Conservation (phyloP, 2,113 vertebrate species). For the Gambusia holbrooki region DNA sequence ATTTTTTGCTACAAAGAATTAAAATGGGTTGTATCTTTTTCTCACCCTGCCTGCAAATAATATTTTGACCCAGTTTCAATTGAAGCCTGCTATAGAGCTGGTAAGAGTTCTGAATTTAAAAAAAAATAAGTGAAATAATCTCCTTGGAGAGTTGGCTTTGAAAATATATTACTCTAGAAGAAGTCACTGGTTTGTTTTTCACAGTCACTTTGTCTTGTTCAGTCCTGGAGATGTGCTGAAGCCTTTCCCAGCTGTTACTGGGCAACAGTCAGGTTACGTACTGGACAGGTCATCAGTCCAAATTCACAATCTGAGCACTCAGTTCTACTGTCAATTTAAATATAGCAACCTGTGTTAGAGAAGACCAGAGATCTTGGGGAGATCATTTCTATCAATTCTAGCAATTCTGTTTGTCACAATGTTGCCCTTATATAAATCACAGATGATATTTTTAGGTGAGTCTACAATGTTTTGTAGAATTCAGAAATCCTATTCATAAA, state of each 20-base stretch:
- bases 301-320: background rate
- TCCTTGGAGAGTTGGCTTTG: background rate
- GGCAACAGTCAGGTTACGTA: background rate
- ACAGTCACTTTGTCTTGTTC: background rate
- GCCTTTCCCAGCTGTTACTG: background rate
- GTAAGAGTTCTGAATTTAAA: background rate
- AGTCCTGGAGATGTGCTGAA: background rate
- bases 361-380: background rate
- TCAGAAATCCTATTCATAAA: too few species aligned
- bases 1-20: background rate
- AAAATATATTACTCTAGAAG: background rate
- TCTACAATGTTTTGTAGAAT: too few species aligned
- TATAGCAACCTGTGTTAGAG: background rate
- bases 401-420: too few species aligned
- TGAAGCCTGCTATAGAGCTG: background rate
- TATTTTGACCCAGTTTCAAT: conserved; percentile 44
- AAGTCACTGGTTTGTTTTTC: too few species aligned
- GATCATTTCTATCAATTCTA: background rate
- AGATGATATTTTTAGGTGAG: too few species aligned
- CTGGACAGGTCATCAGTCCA: background rate
- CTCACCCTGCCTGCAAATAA: background rate
- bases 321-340: background rate
- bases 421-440: too few species aligned
- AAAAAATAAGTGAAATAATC: background rate
- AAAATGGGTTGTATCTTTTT: background rate